phyloP scores from a whole-genome alignment of 2,888 invertebrate genomes.

The Zaprionus obscuricornis region DNA sequence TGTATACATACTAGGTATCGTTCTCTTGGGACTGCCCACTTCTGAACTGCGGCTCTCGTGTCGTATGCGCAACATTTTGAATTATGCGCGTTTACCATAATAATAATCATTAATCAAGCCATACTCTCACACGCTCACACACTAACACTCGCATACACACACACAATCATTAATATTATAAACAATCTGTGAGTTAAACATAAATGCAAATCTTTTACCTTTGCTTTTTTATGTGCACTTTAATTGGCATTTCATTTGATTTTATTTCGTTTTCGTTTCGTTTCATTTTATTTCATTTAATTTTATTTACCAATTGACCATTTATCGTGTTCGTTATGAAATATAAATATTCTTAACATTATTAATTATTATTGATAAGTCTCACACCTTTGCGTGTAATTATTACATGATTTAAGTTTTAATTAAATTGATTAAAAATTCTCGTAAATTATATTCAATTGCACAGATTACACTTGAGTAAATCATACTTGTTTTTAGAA shows the following conservation, averaged over 20 bases:
- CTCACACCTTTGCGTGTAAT: constrained; percentile 22
- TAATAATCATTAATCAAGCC: constrained; percentile 54
- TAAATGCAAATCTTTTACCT: constrained; percentile 23
- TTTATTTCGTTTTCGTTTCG: constrained; percentile 38
- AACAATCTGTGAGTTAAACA: constrained; percentile 46
- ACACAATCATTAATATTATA: constrained; percentile 37
- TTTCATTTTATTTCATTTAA: constrained; percentile 43
- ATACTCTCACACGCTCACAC: constrained; percentile 1
- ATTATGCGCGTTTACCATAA: constrained; percentile 38
- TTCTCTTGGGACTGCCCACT: constrained; percentile 79
- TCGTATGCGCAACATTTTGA: constrained; percentile 68
- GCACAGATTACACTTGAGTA: constrained; percentile 7
- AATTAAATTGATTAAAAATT: no score
- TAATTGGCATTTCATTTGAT: constrained; percentile 48
- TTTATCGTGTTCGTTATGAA: no score
- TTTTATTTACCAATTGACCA: constrained; percentile 20
- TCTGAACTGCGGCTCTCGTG: constrained; percentile 46
- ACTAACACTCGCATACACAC: constrained; percentile 9
- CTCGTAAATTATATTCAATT: no score
- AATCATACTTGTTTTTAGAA: background rate
- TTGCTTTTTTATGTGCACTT: constrained; percentile 54
- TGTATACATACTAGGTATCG: constrained; percentile 3
- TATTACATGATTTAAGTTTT: constrained; percentile 8
- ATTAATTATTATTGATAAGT: constrained; percentile 39
- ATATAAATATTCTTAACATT: constrained; percentile 6